Evolutionary conservation across 2,113 vertebrate genomes (phyloP).

Genomic region (Pao palembangensis): DNA sequence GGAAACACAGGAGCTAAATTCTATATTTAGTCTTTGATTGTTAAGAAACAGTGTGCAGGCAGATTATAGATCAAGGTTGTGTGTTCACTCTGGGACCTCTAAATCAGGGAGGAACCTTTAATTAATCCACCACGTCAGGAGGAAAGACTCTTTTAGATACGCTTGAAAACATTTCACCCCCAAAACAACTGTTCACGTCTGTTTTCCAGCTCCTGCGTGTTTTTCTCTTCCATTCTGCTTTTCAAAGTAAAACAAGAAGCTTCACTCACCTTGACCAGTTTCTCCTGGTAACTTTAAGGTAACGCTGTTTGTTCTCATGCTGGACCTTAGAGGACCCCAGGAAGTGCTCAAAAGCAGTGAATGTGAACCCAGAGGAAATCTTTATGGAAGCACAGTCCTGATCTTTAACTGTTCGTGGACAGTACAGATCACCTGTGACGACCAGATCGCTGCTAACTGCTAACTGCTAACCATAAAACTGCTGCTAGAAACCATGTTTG

Average conservation of each 20-base stretch:
- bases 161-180: conserved; percentile 1
- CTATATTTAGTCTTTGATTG: conserved; percentile 52
- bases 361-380: too few species aligned
- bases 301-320: neutral
- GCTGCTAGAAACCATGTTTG: neutral
- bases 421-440: too few species aligned
- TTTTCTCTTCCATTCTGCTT: neutral
- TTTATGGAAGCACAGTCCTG: too few species aligned
- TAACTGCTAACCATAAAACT: conserved; percentile 2
- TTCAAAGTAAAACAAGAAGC: neutral
- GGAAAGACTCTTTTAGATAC: conserved; percentile 11
- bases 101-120: conserved; percentile 24
- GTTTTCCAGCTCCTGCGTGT: neutral
- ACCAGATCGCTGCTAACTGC: too few species aligned
- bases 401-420: too few species aligned
- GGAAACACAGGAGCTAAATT: conserved; percentile 19
- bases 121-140: conserved; percentile 27
- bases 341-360: too few species aligned
- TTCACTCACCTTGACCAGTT: too few species aligned
- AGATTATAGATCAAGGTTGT: conserved; percentile 47
- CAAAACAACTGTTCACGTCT: conserved; percentile 1
- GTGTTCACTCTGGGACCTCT: conserved; percentile 39
- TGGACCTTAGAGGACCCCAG: too few species aligned
- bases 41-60: conserved; percentile 40
- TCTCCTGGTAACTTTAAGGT: too few species aligned